Conservation (phyloP, 2,888 invertebrate species). For the Parelbella ahira region DNA sequence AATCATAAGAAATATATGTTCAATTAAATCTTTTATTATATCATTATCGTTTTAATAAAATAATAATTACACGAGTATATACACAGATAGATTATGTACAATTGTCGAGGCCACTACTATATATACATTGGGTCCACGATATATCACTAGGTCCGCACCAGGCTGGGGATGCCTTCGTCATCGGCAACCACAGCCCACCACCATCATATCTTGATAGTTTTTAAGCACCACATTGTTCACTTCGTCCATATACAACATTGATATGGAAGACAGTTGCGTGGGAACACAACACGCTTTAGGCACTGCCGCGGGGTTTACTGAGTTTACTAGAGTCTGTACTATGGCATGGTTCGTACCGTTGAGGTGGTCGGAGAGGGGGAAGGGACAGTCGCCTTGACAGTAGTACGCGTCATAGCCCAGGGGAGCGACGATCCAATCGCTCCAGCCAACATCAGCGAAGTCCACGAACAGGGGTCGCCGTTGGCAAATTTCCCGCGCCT, state of each 20-base stretch:
- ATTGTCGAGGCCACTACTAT: constrained; percentile 73
- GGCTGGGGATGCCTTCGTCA: constrained; percentile 78
- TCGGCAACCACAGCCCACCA: constrained; percentile 98
- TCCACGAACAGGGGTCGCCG: constrained; percentile 95
- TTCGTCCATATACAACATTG: constrained; percentile 98
- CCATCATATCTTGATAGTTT: constrained; percentile 99
- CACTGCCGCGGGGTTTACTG: constrained; percentile 93
- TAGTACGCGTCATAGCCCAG: constrained; percentile 97
- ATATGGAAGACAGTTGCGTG: constrained; percentile 94
- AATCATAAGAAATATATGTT: constrained; percentile 27
- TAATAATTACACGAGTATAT: constrained; percentile 76
- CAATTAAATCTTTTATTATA: constrained; percentile 74
- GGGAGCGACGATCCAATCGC: constrained; percentile 99
- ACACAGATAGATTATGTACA: constrained; percentile 74
- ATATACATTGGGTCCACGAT: constrained; percentile 78
- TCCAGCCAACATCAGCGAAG: constrained; percentile 98
- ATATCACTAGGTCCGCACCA: constrained; percentile 69
- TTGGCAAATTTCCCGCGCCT: constrained; percentile 90
- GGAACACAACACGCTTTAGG: constrained; percentile 99
- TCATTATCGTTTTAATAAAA: constrained; percentile 75
- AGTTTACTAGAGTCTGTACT: constrained; percentile 97
- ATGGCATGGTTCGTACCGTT: constrained; percentile 99
- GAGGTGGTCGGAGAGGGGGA: constrained; percentile 94
- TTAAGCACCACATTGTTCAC: constrained; percentile 97
- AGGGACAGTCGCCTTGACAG: constrained; percentile 97